phyloP scores from a whole-genome alignment of 2,113 vertebrate species.

The Girardinichthys multiradiatus region DNA sequence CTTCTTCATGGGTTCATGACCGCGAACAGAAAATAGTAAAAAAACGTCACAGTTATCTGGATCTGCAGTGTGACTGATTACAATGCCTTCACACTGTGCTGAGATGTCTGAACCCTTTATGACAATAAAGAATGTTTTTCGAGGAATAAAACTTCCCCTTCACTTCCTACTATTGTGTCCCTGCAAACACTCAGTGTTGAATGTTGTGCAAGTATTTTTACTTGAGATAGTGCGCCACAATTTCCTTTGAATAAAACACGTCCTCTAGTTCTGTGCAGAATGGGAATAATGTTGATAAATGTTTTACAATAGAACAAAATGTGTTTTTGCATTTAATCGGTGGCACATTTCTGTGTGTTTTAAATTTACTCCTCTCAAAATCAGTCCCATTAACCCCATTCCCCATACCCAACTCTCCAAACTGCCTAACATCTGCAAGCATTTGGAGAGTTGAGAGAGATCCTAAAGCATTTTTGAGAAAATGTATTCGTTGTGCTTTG shows the following conservation, averaged over 20 bases:
- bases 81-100: conserved; percentile 9
- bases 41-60: not conserved
- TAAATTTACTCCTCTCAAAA: too few relatives aligned
- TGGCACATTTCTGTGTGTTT: too few relatives aligned
- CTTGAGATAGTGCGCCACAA: conserved; percentile 9
- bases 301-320: not conserved
- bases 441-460: not conserved
- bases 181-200: conserved; percentile 4
- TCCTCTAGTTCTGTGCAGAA: conserved; percentile 5
- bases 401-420: not conserved
- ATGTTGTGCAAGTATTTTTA: conserved; percentile 24
- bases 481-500: not conserved
- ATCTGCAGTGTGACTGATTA: conserved; percentile 37
- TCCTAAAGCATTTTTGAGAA: not conserved
- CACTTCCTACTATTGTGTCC: conserved; percentile 65
- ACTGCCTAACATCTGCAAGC: not conserved
- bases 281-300: not conserved
- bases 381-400: conserved; percentile 3
- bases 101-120: conserved; percentile 7
- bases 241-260: not conserved
- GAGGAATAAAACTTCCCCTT: conserved; percentile 16
- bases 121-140: conserved; percentile 36
- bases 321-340: not conserved
- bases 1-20: conserved; percentile 29
- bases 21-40: conserved; percentile 33